These are phyloP conservation scores for Automeris io DNA, from an alignment of 2,888 invertebrate species.

Conservation along the genomic window DNA sequence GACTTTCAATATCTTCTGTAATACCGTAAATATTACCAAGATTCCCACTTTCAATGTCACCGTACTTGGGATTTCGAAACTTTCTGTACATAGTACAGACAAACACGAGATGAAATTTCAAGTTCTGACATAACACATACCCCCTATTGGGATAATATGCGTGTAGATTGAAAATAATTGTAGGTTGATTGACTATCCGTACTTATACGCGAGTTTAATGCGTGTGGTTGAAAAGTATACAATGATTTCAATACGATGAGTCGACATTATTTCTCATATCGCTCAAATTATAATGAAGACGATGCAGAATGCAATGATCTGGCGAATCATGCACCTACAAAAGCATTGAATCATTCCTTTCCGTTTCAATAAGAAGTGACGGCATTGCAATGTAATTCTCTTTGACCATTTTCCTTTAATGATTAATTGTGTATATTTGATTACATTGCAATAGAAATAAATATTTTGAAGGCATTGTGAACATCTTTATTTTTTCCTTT, in stretches of 20 bases:
- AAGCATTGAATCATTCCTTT: conserved; percentile 20
- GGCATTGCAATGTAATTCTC: conserved; percentile 4
- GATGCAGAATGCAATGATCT: conserved; percentile 21
- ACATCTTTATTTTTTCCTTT: too few species aligned
- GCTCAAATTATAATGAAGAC: conserved; percentile 35
- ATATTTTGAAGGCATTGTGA: too few species aligned
- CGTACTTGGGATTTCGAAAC: not conserved
- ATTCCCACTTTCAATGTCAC: too few species aligned
- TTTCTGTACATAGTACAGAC: too few species aligned
- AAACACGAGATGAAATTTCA: not conserved
- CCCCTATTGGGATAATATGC: not conserved
- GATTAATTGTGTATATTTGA: not conserved
- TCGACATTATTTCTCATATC: conserved; percentile 19
- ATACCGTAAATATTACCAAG: too few species aligned
- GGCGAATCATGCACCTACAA: conserved; percentile 31
- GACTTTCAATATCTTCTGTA: too few species aligned
- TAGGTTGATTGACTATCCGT: not conserved
- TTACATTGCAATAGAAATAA: too few species aligned
- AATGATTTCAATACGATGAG: conserved; percentile 15
- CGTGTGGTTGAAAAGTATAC: not conserved
- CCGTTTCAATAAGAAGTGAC: conserved; percentile 10
- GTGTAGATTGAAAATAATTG: conserved; percentile 3
- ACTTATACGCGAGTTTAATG: not conserved
- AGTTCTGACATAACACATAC: not conserved
- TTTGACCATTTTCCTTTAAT: conserved; percentile 1